Base-by-base conservation (phyloP, 2,113 vertebrate genomes). In the Heptranchias perlo region DNA sequence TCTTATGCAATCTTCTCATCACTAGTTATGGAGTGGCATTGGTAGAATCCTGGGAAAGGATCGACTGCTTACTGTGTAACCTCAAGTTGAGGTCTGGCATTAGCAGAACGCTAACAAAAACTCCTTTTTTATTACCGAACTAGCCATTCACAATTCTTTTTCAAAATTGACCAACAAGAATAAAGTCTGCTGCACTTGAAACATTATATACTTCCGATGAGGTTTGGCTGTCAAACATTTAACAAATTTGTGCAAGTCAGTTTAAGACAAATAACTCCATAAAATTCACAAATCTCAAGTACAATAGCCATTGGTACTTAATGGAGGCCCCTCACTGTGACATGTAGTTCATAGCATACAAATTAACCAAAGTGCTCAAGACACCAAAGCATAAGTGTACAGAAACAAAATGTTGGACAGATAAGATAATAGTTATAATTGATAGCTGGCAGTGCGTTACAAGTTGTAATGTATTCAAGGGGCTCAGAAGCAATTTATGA, bases 181-280 rank as follows among this genome's bases (percentile, higher is more conserved):
- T 94, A 65, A 65, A 3, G 35, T 49, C 21, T 47, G 64, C 64
- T 28, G 39, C 61, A 67, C 39, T 47, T 64, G 61, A 67, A 44
- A 67, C 39, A 94, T 91, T 91, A 61, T 61, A 4, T 54, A 31
- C 62, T 65, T 44, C 23, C 8, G 21, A 94, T 47, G 39, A 21
- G 44, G 23, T 13, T 67, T 94, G n/a, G 31, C 61, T 67, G 93
- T 94, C 62, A 49, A 44, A 23, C 18, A 47, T 67, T 67, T 28
- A 64, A 94, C 21, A 25, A 28, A 94, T 47, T 44, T 64, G 23
- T 16, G 0, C 62, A 94, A 23, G 18, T 94, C 61, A 94, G 18
- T 67, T 47, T 94, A 94, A 94, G 64, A 67, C 62, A 94, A 94
- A 94, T 67, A 94, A 65, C 93, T 67, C 39, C 61, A 65, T 65